Evolutionary conservation across 2,113 vertebrate genomes (phyloP).

Genomic region (Thymallus thymallus): DNA sequence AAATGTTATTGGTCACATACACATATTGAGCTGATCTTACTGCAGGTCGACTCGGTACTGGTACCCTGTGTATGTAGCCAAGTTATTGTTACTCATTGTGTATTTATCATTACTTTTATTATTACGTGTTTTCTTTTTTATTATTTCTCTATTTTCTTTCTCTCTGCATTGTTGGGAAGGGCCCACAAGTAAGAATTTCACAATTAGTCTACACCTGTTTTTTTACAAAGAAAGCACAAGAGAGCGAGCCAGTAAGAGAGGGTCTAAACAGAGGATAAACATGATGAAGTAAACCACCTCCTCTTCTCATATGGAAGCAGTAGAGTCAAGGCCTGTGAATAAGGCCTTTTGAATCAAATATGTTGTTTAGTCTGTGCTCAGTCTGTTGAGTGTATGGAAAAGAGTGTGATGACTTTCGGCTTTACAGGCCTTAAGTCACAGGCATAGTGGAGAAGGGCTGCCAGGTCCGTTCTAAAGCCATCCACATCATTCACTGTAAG

Average conservation of each 20-base stretch:
- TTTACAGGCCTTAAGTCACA: constrained; percentile 44
- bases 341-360: constrained; percentile 19
- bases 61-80: too few species aligned
- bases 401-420: constrained; percentile 41
- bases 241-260: background rate
- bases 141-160: too few species aligned
- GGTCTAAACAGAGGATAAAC: background rate
- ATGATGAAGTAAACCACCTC: background rate
- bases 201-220: too few species aligned
- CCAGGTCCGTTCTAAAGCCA: constrained; percentile 48
- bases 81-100: too few species aligned
- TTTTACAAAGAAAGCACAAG: background rate
- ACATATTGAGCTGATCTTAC: too few species aligned
- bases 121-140: too few species aligned
- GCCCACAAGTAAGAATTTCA: too few species aligned
- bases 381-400: constrained; percentile 58
- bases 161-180: too few species aligned
- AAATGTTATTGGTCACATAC: too few species aligned
- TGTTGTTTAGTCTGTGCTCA: constrained; percentile 31
- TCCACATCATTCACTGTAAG: constrained; percentile 61
- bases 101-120: too few species aligned
- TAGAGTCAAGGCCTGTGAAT: background rate
- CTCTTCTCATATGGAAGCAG: background rate
- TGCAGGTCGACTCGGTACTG: too few species aligned
- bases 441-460: constrained; percentile 38